These are phyloP conservation scores for Thaleichthys pacificus DNA, from an alignment of 2,797 vertebrate genomes.

Conservation along the genomic window DNA sequence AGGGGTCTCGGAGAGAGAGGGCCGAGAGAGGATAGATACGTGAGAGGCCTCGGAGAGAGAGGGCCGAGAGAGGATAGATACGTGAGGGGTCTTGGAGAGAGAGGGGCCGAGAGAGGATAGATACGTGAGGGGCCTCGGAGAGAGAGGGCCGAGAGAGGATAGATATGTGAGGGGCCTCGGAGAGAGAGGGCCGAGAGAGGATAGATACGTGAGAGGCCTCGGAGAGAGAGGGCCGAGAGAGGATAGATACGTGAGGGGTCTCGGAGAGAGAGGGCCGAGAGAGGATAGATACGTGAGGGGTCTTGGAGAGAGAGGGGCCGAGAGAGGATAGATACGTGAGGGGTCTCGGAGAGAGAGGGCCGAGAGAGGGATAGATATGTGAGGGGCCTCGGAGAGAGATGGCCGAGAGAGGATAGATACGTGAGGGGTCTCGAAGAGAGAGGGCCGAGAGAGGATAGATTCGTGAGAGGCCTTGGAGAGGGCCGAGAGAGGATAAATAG, in stretches of 20 bases:
- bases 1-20: background rate
- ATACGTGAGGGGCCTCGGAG: constrained; percentile 62
- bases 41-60: background rate
- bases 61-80: background rate
- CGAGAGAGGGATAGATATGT: no score
- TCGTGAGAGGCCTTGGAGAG: background rate
- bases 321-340: constrained; percentile 61
- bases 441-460: no score
- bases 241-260: background rate
- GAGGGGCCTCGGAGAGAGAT: background rate
- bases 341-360: background rate
- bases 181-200: background rate
- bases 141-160: background rate
- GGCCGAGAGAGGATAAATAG: background rate
- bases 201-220: background rate
- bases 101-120: no score
- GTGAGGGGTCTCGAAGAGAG: background rate
- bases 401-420: no score
- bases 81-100: background rate
- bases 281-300: background rate
- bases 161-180: background rate
- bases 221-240: background rate
- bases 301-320: background rate
- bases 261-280: background rate
- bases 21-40: no score